Conservation (phyloP, 37 sponge, comb jelly and placozoan species). For the Diacarnus erythraeanus region DNA sequence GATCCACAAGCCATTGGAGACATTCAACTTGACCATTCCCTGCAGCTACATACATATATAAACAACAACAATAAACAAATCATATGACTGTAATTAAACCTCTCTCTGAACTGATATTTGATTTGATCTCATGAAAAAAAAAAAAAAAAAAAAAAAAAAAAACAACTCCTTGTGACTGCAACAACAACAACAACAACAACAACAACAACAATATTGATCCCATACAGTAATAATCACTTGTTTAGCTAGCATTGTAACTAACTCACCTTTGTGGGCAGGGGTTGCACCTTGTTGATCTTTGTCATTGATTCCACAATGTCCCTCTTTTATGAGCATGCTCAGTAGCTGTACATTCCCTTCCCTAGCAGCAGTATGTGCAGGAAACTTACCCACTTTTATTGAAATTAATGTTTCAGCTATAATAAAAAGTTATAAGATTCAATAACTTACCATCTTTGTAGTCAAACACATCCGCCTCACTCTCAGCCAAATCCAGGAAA, state of each 20-base stretch:
- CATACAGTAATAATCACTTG: not conserved
- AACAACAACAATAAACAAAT: not conserved
- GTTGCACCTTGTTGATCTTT: constrained; percentile 56
- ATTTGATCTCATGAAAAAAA: too few species aligned
- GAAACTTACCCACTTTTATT: constrained; percentile 30
- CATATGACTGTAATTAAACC: not conserved
- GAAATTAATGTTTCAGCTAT: too few species aligned
- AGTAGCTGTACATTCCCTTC: constrained; percentile 67
- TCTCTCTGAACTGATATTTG: too few species aligned
- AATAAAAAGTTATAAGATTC: too few species aligned
- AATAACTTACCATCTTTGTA: not conserved
- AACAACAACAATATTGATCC: not conserved
- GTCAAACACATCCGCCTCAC: constrained; percentile 12
- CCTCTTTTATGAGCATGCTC: constrained; percentile 58
- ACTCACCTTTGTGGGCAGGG: constrained; percentile 89
- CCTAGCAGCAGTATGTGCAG: constrained; percentile 65
- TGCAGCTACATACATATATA: constrained; percentile 73
- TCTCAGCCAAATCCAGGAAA: constrained; percentile 33
- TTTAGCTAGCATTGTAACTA: not conserved
- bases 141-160: too few species aligned
- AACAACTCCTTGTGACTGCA: not conserved
- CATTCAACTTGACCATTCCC: constrained; percentile 71
- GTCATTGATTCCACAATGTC: constrained; percentile 63
- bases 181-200: not conserved
- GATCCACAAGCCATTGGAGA: constrained; percentile 78